Evolutionary conservation across 2,797 vertebrate species (phyloP).

Genomic region (Pseudomugil gertrudae): DNA sequence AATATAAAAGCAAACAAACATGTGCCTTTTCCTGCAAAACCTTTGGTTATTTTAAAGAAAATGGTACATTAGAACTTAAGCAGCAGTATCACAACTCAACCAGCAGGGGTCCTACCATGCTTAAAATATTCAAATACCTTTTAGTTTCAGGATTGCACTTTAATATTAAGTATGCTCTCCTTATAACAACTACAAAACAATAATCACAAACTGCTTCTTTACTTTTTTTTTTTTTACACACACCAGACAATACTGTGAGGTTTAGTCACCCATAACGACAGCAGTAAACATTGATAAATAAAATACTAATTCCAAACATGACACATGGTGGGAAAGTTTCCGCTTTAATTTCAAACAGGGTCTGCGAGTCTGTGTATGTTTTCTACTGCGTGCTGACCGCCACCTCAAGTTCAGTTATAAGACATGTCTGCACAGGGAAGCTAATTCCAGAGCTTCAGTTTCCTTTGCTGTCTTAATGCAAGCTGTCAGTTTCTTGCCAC

Average conservation of each 20-base stretch:
- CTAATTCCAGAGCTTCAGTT: conserved; percentile 71
- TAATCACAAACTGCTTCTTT: neutral
- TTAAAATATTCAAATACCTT: conserved; percentile 27
- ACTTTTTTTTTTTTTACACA: neutral
- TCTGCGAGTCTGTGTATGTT: conserved; percentile 4
- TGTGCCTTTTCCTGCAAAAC: too few relatives aligned
- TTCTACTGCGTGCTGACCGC: conserved; percentile 37
- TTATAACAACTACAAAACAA: neutral
- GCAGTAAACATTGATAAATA: neutral
- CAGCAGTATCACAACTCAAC: conserved; percentile 36
- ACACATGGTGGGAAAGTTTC: neutral
- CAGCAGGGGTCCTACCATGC: conserved; percentile 72
- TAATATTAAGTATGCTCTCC: neutral
- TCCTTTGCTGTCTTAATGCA: conserved; percentile 51
- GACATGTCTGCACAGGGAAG: conserved; percentile 72
- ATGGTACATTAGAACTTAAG: neutral
- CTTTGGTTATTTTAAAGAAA: neutral
- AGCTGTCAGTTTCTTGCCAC: conserved; percentile 71
- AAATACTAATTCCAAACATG: neutral
- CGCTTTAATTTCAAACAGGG: neutral
- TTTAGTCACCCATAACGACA: neutral
- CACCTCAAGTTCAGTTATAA: conserved; percentile 53
- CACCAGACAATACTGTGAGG: neutral
- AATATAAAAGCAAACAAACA: neutral
- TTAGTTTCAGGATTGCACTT: too few relatives aligned